A percentile compares a stretch with the other conserved stretches of the same genome.
phyloP scores from a whole-genome alignment of 2,888 invertebrate genomes.

The Melanophora roralis region DNA sequence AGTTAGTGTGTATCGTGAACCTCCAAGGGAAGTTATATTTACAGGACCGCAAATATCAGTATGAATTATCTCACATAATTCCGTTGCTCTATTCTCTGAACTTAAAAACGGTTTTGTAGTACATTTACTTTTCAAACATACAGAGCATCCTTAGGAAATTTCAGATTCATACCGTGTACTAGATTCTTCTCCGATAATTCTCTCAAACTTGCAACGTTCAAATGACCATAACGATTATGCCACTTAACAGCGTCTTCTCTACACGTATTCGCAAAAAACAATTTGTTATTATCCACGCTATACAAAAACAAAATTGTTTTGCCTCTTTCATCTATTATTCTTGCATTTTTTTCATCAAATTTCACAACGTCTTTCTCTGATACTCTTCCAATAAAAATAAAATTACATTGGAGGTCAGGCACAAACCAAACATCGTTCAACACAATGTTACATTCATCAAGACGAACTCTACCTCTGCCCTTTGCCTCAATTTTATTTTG shows the following conservation, averaged over 20 bases:
- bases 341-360: slow-evolving; percentile 19
- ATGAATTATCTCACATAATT: slow-evolving; percentile 42
- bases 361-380: slow-evolving; percentile 9
- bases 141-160: slow-evolving; percentile 30
- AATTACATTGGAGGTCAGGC: slow-evolving; percentile 37
- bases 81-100: slow-evolving; percentile 31
- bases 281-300: neutral
- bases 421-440: slow-evolving; percentile 40
- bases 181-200: slow-evolving; percentile 11
- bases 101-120: slow-evolving; percentile 26
- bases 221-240: slow-evolving; percentile 44
- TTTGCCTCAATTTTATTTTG: slow-evolving; percentile 26
- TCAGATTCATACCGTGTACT: slow-evolving; percentile 25
- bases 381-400: slow-evolving; percentile 38
- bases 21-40: slow-evolving; percentile 49
- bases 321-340: slow-evolving; percentile 1
- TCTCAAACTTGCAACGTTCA: slow-evolving; percentile 45
- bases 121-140: slow-evolving; percentile 43
- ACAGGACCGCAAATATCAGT: slow-evolving; percentile 52
- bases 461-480: slow-evolving; percentile 18
- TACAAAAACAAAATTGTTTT: slow-evolving; percentile 33
- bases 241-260: slow-evolving; percentile 13
- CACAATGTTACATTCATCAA: slow-evolving; percentile 10
- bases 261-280: slow-evolving; percentile 8
- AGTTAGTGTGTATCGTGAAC: slow-evolving; percentile 54